phyloP scores from a whole-genome alignment of 2,113 vertebrate genomes.

The Dromiciops gliroides region DNA sequence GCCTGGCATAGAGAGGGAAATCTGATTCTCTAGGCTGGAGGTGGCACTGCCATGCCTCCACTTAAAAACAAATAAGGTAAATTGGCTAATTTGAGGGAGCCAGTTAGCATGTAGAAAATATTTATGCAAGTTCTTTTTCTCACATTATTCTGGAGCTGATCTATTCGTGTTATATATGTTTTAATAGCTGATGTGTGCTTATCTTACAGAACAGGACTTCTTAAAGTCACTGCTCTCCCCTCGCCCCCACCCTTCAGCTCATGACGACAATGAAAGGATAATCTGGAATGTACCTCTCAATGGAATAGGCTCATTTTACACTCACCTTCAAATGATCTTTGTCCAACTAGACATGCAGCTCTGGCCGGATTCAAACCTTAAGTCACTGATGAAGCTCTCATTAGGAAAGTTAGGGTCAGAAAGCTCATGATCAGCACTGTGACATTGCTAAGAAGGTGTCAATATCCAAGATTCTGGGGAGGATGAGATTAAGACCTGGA shows the following conservation, averaged over 20 bases:
- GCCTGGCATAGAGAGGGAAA: slow-evolving; percentile 5
- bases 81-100: background rate
- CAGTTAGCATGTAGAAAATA: background rate
- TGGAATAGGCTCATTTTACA: background rate
- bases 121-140: background rate
- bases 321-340: background rate
- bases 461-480: background rate
- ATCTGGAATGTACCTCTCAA: background rate
- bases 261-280: background rate
- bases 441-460: background rate
- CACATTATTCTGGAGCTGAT: background rate
- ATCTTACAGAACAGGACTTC: background rate
- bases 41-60: background rate
- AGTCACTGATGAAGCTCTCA: background rate
- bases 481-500: background rate
- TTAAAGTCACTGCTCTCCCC: background rate
- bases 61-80: slow-evolving; percentile 1
- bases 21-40: slow-evolving; percentile 23
- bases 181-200: background rate
- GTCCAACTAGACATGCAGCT: background rate
- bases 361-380: background rate
- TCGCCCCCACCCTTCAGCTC: background rate
- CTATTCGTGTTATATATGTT: background rate
- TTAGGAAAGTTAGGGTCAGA: background rate
- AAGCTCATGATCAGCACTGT: background rate